Conservation (phyloP, 2,113 vertebrate species). For the Myotis brandtii region DNA sequence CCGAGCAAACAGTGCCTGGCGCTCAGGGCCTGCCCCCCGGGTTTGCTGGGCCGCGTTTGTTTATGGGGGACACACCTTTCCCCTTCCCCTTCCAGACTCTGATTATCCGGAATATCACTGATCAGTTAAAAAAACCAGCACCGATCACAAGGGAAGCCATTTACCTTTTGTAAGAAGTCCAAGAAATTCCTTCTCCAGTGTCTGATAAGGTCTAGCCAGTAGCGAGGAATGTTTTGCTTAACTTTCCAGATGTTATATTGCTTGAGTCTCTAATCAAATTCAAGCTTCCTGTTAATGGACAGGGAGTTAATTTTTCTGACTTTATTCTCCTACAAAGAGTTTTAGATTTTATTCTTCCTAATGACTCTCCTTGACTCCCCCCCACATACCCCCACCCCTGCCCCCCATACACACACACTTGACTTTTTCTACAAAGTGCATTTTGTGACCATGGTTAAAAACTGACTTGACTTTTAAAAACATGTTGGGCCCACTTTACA, state of each 20-base stretch:
- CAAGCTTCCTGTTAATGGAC: not conserved
- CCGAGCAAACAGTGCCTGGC: not conserved
- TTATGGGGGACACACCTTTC: not conserved
- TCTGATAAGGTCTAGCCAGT: not conserved
- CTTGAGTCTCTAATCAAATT: not conserved
- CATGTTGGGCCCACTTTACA: not conserved
- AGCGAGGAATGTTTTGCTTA: not conserved
- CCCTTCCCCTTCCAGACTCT: not conserved
- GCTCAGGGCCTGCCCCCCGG: fast-evolving
- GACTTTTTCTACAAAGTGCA: not conserved
- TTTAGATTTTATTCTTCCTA: not conserved
- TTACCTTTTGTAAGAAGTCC: not conserved
- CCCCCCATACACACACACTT: not conserved
- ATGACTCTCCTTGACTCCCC: not conserved
- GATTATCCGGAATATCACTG: not conserved
- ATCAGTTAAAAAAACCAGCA: not conserved
- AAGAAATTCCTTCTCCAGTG: not conserved
- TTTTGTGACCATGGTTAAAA: not conserved
- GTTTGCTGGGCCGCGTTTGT: too few species aligned
- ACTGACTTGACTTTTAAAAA: not conserved
- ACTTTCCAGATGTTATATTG: not conserved
- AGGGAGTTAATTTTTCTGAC: not conserved
- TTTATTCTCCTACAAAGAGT: not conserved
- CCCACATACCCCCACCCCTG: not conserved
- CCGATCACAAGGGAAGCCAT: not conserved